A percentile compares a stretch with the other conserved stretches of the same genome.
phyloP scores from a whole-genome alignment of 1,140 invertebrate species.

The Rhynchophorus ferrugineus region DNA sequence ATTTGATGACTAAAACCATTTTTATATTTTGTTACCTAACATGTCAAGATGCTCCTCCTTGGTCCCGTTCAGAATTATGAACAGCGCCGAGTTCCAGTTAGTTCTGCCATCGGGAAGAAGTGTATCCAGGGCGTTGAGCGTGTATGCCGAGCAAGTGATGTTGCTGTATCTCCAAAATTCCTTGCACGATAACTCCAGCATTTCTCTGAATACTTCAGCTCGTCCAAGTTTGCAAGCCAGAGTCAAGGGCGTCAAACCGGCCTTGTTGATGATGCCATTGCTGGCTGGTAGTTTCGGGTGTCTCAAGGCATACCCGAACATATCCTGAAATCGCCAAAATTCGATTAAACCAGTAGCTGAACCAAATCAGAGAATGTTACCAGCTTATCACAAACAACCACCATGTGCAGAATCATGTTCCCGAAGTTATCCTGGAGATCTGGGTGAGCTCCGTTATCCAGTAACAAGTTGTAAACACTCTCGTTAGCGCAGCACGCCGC shows the following conservation, averaged over 20 bases:
- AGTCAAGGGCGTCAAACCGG: conserved; percentile 91
- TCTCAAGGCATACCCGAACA: conserved; percentile 95
- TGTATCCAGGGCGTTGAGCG: conserved; percentile 92
- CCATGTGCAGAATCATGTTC: conserved; percentile 97
- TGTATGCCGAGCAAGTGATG: conserved; percentile 97
- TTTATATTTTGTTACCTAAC: no score
- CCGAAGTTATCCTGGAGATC: conserved; percentile 86
- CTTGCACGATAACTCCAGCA: conserved; percentile 90
- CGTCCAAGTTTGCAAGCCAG: conserved; percentile 92
- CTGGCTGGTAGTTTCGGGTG: conserved; percentile 89
- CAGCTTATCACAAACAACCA: conserved; percentile 93
- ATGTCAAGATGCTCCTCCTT: conserved; percentile 98
- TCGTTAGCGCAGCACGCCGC: conserved; percentile 94
- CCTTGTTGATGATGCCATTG: conserved; percentile 78
- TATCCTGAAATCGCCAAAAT: conserved; percentile 59
- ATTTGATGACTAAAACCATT: no score
- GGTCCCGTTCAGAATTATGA: conserved; percentile 94
- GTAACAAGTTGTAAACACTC: conserved; percentile 92
- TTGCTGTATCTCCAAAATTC: conserved; percentile 99
- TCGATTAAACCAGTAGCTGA: background rate
- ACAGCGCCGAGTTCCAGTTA: conserved; percentile 96
- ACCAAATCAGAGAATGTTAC: conserved; percentile 45
- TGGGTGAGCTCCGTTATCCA: conserved; percentile 87
- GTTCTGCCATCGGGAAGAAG: conserved; percentile 75
- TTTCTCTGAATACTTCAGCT: conserved; percentile 93